Evolutionary conservation across 1,140 invertebrate genomes (phyloP).

Genomic region (Megathymus violae): DNA sequence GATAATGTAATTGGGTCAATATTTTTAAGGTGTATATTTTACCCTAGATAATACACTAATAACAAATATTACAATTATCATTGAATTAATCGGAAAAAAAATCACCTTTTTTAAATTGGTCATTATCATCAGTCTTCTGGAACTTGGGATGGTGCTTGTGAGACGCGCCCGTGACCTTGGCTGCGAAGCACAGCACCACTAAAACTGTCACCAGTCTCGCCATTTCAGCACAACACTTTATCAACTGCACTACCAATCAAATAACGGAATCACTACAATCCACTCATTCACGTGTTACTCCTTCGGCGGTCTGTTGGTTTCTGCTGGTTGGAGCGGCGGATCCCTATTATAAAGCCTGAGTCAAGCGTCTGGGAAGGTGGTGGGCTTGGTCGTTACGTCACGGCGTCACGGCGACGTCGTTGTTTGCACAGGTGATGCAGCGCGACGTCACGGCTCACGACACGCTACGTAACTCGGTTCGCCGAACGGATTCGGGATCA

Average conservation of each 20-base stretch:
- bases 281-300: slow-evolving; percentile 57
- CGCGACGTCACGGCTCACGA: slow-evolving; percentile 43
- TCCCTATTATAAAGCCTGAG: slow-evolving; percentile 74
- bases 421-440: slow-evolving; percentile 56
- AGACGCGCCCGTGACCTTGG: slow-evolving; percentile 42
- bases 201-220: slow-evolving; percentile 60
- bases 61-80: too few species aligned
- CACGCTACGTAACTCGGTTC: slow-evolving; percentile 30
- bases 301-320: slow-evolving; percentile 56
- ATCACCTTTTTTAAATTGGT: slow-evolving; percentile 59
- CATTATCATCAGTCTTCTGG: slow-evolving; percentile 53
- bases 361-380: slow-evolving; percentile 54
- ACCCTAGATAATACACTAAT: too few species aligned
- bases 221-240: slow-evolving; percentile 45
- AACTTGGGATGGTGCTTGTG: slow-evolving; percentile 65
- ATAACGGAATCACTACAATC: slow-evolving; percentile 37
- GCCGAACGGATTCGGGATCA: slow-evolving; percentile 38
- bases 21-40: too few species aligned
- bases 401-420: slow-evolving; percentile 39
- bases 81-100: too few species aligned
- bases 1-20: too few species aligned
- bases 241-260: slow-evolving; percentile 46
- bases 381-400: slow-evolving; percentile 52
- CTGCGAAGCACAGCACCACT: slow-evolving; percentile 39
- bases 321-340: slow-evolving; percentile 53